These are phyloP conservation scores for Parauchenoglanis ngamensis DNA, from an alignment of 2,797 vertebrate genomes.

Conservation along the genomic window DNA sequence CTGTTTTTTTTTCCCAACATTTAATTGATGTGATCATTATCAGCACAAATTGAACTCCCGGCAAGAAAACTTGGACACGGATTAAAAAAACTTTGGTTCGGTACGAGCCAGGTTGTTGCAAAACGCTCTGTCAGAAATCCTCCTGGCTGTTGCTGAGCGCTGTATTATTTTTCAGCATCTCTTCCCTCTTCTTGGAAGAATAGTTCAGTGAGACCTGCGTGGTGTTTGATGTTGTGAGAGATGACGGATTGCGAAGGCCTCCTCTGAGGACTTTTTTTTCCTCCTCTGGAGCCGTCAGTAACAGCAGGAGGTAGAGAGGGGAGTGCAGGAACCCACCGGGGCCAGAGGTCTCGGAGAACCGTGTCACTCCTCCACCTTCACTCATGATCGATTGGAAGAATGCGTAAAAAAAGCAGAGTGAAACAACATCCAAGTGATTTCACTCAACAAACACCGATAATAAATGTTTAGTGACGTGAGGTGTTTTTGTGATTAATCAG, in stretches of 20 bases:
- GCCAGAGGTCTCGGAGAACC: conserved; percentile 53
- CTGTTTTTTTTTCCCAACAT: neutral
- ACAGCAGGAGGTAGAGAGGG: conserved; percentile 55
- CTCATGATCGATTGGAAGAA: conserved; percentile 49
- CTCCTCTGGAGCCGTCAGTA: conserved; percentile 56
- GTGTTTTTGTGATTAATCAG: neutral
- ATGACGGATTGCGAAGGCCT: conserved; percentile 60
- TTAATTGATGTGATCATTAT: neutral
- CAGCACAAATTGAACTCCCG: neutral
- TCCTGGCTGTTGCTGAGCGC: conserved; percentile 15
- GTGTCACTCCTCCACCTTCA: conserved; percentile 46
- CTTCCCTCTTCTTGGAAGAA: conserved; percentile 46
- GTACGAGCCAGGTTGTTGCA: neutral
- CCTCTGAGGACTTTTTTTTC: conserved; percentile 49
- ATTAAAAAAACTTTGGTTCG: neutral
- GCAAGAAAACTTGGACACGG: neutral
- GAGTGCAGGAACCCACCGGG: conserved; percentile 50
- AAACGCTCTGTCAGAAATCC: conserved; percentile 18
- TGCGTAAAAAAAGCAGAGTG: neutral
- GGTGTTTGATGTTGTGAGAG: conserved; percentile 60
- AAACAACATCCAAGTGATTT: neutral
- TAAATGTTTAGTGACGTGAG: neutral
- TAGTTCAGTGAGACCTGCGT: conserved; percentile 49
- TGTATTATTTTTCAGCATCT: conserved; percentile 53
- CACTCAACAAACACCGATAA: neutral